Evolutionary conservation across 2,888 invertebrate species (phyloP), one percentile per base, ranked within the genome.

Genomic region (Plebejus anna): DNA sequence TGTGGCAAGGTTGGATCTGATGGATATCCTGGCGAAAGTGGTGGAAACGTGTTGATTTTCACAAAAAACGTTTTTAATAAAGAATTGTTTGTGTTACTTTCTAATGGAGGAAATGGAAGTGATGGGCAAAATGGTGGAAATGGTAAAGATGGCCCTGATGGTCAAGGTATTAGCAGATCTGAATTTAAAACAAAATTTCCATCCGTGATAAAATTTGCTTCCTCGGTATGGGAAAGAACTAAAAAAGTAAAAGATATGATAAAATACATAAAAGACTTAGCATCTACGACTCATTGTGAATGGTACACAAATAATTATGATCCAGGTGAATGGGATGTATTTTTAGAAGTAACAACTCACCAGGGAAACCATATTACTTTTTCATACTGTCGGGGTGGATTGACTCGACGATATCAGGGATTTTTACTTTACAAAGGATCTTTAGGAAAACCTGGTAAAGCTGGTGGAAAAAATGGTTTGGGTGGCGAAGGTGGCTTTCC

Each of bases 101-200:
- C 76, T 55, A 76, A 71, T 16, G 76, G 76, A 9, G 76, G 76
- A 13, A 76, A 70, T 71, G 76, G 76, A 13, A 71, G 71, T 57
- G 57, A 76, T 42, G 76, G 76, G 28, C 76, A 76, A 76, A 57
- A 76, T 42, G 76, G 76, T 32, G 76, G 76, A n/a, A 57, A 59
- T 38, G 76, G 76, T 28, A 22, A 38, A 2, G 55, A 70, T 13
- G 76, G 76, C 38, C 22, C 16, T 57, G 51, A 71, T 38, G 76
- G 76, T 13, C 22, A 42, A 71, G 76, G 76, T 57, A 76, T 76
- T 7, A 22, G 13, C 22, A 76, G 76, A 57, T 22, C 76, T 36
- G 71, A 76, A 42, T 76, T 76, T 6, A 42, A 71, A 22, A n/a
- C 13, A 13, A 70, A 76, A 57, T 76, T 76, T 76, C 71, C 76